phyloP scores from a whole-genome alignment of 2,113 vertebrate species.

The Cricetomys ansorgei region DNA sequence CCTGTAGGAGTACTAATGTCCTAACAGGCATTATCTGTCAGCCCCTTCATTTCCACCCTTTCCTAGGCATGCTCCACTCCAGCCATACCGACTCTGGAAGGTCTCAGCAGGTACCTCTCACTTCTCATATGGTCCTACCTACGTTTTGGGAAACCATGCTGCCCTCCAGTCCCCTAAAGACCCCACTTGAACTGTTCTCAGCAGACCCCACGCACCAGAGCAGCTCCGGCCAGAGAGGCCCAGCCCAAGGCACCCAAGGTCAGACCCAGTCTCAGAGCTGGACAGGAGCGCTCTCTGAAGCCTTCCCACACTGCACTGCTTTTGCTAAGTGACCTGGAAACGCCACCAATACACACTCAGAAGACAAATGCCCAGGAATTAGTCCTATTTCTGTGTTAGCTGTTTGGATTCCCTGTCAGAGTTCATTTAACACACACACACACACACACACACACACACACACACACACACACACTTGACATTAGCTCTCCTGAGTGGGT shows the following conservation, averaged over 20 bases:
- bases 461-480: not conserved
- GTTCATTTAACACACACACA: too few species aligned
- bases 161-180: not conserved
- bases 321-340: not conserved
- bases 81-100: not conserved
- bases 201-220: not conserved
- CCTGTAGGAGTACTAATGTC: too few species aligned
- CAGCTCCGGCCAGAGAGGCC: not conserved
- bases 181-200: not conserved
- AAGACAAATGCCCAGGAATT: accelerated
- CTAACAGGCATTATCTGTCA: accelerated
- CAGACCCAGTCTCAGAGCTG: not conserved
- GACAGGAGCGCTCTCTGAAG: not conserved
- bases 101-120: not conserved
- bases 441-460: too few species aligned
- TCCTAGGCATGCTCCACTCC: not conserved
- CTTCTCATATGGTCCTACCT: not conserved
- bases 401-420: not conserved
- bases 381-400: not conserved
- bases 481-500: not conserved
- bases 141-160: not conserved
- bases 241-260: not conserved
- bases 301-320: not conserved
- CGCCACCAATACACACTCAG: not conserved
- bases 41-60: not conserved